phyloP scores from a whole-genome alignment of 2,113 vertebrate species.

The Prionailurus viverrinus region DNA sequence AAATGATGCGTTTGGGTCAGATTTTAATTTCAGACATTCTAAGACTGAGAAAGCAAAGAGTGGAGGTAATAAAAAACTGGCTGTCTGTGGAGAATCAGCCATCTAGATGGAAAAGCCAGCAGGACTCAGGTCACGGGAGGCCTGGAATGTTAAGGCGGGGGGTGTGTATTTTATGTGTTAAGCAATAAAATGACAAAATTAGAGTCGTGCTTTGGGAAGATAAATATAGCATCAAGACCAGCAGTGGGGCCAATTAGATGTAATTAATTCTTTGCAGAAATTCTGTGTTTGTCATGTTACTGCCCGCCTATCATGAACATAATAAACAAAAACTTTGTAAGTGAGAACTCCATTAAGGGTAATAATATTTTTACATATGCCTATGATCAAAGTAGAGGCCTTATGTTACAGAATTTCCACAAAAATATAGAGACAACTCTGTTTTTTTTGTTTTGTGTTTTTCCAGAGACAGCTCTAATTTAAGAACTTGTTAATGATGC shows the following conservation, averaged over 20 bases:
- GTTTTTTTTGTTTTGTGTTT: background rate
- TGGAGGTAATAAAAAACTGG: background rate
- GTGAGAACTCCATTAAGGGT: background rate
- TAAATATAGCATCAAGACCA: background rate
- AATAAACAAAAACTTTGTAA: background rate
- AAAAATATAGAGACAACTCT: background rate
- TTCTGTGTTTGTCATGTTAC: background rate
- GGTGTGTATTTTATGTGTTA: slow-evolving; percentile 35
- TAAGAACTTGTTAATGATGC: slow-evolving; percentile 1
- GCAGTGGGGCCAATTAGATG: background rate
- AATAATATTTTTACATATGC: background rate
- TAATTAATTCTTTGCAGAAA: slow-evolving; percentile 18
- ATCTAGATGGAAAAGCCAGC: background rate
- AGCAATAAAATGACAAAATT: slow-evolving; percentile 46
- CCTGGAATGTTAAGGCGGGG: background rate
- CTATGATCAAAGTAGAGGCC: background rate
- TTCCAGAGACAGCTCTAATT: background rate
- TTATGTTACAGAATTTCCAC: background rate
- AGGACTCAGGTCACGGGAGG: background rate
- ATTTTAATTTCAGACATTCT: background rate
- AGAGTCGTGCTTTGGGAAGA: background rate
- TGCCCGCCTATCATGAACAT: background rate
- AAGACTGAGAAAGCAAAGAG: background rate
- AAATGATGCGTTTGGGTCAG: background rate
- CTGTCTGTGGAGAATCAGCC: background rate